Percentiles rank a stretch among this genome's conserved stretches.
phyloP scores from a whole-genome alignment of 2,888 invertebrate genomes.

The Polydrusus tereticollis region DNA sequence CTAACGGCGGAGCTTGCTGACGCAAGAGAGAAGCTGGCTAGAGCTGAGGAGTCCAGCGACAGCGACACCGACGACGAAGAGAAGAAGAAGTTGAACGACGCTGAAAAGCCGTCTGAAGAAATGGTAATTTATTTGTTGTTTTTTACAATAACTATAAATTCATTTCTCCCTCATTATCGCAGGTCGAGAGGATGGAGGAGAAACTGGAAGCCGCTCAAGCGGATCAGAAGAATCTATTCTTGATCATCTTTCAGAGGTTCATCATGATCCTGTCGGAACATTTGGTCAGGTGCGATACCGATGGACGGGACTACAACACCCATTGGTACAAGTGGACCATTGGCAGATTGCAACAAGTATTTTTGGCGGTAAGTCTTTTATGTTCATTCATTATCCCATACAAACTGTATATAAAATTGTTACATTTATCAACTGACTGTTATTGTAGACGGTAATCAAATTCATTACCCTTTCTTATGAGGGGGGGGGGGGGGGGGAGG shows the following conservation, averaged over 20 bases:
- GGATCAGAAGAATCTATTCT: conserved; percentile 96
- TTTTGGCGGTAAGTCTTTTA: conserved; percentile 80
- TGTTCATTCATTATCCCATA: neutral
- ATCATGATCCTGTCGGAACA: conserved; percentile 98
- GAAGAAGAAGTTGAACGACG: conserved; percentile 64
- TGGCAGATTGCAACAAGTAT: conserved; percentile 94
- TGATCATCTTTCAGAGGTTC: conserved; percentile 98
- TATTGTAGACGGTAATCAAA: too few relatives aligned
- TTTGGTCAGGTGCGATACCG: conserved; percentile 92
- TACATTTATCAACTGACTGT: neutral
- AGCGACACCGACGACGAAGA: conserved; percentile 78
- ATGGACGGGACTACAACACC: conserved; percentile 92
- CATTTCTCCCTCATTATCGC: too few relatives aligned
- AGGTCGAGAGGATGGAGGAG: conserved; percentile 93
- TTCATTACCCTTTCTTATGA: too few relatives aligned
- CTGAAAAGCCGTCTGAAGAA: conserved; percentile 81
- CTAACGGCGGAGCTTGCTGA: conserved; percentile 85
- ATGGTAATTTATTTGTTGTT: conserved; percentile 68
- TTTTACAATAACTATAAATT: too few relatives aligned
- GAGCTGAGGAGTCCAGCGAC: conserved; percentile 86
- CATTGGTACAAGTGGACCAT: conserved; percentile 97
- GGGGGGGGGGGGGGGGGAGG: too few relatives aligned
- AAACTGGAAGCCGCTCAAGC: conserved; percentile 93
- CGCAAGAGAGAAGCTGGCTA: conserved; percentile 87
- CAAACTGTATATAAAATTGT: too few relatives aligned